Evolutionary conservation across 2,888 invertebrate species (phyloP), one percentile per base, ranked within the genome.

Genomic region (Mechanitis messenoides): DNA sequence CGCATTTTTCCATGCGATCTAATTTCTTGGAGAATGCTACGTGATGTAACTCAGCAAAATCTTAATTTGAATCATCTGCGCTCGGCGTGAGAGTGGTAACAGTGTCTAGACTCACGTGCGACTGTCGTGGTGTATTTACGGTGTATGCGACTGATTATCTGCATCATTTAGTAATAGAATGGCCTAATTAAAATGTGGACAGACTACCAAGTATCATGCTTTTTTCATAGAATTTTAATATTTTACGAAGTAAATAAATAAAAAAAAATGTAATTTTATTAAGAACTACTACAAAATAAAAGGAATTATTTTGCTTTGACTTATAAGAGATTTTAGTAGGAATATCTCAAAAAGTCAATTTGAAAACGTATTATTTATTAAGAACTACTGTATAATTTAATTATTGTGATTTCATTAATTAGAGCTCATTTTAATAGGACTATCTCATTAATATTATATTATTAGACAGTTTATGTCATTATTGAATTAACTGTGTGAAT

Each of bases 21-120:
- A 81, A 81, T 81, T 85, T 84, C 85, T 81, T 69, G 81, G 85
- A 85, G 86, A 84, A 77, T 79, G 81, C 79, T 76, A 74, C 83
- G 87, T 85, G 84, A 82, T 81, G 77, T 78, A 78, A 79, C 76
- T 83, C 81, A 78, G 81, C 81, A 78, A 78, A 81, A 78, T 80
- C 72, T 75, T 76, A 76, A 80, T 80, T 84, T 82, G 81, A 84
- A 80, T 84, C 85, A 84, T 80, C 73, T 72, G 71, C 72, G 72
- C 68, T 55, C 46, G 33, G 59, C 57, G 53, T 69, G 65, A 68
- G 72, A 66, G 73, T 61, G 61, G 67, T 47, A 54, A 33, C 31
- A 56, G 60, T 58, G 63, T 64, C 53, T 45, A 12, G 45, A 12
- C 4, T 35, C 35, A 6, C 3, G 4, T 35, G 35, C 50, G 50